phyloP scores from a whole-genome alignment of 2,113 vertebrate genomes.

The Siniperca chuatsi region DNA sequence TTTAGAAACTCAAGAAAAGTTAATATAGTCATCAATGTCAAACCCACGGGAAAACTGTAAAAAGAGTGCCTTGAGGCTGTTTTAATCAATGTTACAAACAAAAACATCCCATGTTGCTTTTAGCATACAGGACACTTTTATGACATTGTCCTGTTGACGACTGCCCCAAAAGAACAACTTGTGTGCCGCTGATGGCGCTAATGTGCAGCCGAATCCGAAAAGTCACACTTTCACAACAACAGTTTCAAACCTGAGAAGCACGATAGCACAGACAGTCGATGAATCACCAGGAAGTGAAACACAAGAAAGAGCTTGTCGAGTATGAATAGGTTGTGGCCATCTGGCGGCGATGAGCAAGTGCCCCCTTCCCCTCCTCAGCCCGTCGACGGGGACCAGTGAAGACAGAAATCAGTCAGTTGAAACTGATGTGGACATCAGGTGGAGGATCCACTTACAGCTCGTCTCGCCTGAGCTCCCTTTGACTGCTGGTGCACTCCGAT shows the following conservation, averaged over 20 bases:
- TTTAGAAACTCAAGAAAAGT: background rate
- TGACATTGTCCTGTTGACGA: background rate
- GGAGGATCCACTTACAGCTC: conserved; percentile 82
- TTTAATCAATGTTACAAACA: background rate
- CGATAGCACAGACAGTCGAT: conserved; percentile 12
- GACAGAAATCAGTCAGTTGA: conserved; percentile 81
- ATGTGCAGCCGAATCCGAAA: background rate
- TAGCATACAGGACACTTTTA: background rate
- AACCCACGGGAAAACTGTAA: background rate
- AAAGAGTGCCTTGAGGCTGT: background rate
- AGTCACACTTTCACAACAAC: conserved; percentile 18
- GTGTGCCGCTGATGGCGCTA: background rate
- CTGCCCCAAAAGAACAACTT: background rate
- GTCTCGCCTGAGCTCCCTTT: conserved; percentile 81
- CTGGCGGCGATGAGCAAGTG: conserved; percentile 63
- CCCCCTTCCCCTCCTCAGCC: conserved; percentile 59
- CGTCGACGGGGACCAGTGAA: conserved; percentile 71
- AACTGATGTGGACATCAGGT: conserved; percentile 85
- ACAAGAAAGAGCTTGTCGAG: conserved; percentile 32
- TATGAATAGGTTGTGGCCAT: conserved; percentile 49
- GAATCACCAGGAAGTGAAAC: conserved; percentile 50
- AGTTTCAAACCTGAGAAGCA: conserved; percentile 9
- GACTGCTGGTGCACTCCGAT: conserved; percentile 78
- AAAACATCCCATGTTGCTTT: background rate
- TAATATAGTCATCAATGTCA: conserved; percentile 15